A percentile compares a stretch with the other conserved stretches of the same genome.
These are phyloP conservation scores for Paramormyrops hopkinsi DNA, from an alignment of 2,797 vertebrate genomes.

Conservation along the genomic window DNA sequence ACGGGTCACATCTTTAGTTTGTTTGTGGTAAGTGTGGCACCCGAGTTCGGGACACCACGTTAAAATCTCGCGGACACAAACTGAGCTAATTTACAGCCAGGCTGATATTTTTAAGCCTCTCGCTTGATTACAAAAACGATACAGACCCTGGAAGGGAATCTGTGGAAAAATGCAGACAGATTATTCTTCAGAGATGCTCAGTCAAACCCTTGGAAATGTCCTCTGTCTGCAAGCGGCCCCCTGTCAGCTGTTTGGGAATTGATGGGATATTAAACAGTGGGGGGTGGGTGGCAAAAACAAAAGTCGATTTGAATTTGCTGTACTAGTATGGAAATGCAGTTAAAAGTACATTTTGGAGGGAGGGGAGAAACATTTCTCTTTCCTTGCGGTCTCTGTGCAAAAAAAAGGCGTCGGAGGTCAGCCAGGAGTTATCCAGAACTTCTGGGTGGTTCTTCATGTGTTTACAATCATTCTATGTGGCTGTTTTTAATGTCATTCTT, in stretches of 20 bases:
- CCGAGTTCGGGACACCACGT: neutral
- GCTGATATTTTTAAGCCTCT: slow-evolving; percentile 17
- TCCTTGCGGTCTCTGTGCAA: neutral
- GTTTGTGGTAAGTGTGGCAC: neutral
- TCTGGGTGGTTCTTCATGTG: neutral
- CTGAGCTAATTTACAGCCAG: neutral
- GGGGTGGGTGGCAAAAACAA: neutral
- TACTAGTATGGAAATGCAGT: neutral
- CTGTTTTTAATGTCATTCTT: neutral
- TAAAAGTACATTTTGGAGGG: neutral
- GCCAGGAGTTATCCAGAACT: neutral
- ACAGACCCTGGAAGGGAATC: neutral
- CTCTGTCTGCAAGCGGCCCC: neutral
- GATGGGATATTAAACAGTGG: neutral
- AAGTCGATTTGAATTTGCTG: neutral
- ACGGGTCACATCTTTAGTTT: neutral
- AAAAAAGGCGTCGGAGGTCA: neutral
- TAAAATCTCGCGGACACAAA: neutral
- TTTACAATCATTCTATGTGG: neutral
- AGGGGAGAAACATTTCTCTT: neutral
- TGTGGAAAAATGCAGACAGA: neutral
- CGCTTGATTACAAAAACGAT: slow-evolving; percentile 17
- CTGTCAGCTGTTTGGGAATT: neutral
- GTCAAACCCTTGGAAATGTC: slow-evolving; percentile 9
- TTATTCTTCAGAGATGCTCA: neutral